Base-by-base conservation (phyloP, 2,888 invertebrate species). In the Synergus japonicus region DNA sequence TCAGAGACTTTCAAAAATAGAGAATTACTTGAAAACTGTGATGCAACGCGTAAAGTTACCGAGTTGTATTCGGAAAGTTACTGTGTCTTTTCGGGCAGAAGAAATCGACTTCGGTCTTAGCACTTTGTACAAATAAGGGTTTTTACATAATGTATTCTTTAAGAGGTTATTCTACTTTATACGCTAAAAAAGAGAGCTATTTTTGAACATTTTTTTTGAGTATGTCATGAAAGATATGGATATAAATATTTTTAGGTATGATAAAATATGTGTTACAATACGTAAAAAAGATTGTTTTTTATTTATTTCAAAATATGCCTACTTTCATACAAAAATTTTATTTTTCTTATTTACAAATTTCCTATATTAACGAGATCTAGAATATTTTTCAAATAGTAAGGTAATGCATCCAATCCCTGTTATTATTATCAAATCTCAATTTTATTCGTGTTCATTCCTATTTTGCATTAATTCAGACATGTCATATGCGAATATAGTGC, bases 61-160 rank as follows among this genome's bases (percentile, higher is more conserved):
- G 22, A 44, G 67, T 15, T 67, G 18, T 44, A 37, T 37, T 41
- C 18, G 29, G 29, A 44, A 79, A 79, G 76, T 79, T 81, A 76
- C 76, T 58, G 15, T 76, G 76, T 69, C n/a, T 76, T 18, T 49
- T 79, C 65, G 46, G 29, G 69, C 67, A 64, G 76, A 79, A 79
- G 76, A 81, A 79, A 76, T 79, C 67, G 66, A 43, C 66, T 67
- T 81, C 43, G 44, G 76, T n/a, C 44, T 12, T 43, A 67, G 29
- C 69, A 46, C 46, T 77, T 77, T 49, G 10, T 60, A 41, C 18
- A 46, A 63, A 46, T 44, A 78, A 44, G 60, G 67, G 44, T n/a
- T n/a, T n/a, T 73, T 54, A 5, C 13, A 4, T n/a, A 12, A 41
- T 18, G 7, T 18, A n/a, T 13, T 15, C 37, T 67, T 67, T 22